These are phyloP conservation scores for Paramuricea clavata DNA, from an alignment of 92 coral and sea anemone genomes.

Conservation along the genomic window DNA sequence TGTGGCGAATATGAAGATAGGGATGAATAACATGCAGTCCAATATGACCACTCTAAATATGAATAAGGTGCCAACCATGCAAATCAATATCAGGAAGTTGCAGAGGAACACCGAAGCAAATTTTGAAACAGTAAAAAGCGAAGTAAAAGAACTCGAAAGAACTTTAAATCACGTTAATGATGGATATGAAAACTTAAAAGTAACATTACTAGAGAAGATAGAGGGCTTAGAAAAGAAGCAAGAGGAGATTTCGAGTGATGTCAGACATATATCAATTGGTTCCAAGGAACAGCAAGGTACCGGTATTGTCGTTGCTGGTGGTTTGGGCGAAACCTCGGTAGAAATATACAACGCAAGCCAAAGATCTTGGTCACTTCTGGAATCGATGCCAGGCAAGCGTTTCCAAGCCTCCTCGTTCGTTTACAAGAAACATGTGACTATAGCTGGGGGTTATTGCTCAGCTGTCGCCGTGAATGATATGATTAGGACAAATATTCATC, in stretches of 20 bases:
- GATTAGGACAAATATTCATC: neutral
- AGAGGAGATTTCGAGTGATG: neutral
- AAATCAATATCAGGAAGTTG: neutral
- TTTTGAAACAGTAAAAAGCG: neutral
- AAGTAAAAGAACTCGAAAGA: neutral
- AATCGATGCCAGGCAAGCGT: neutral
- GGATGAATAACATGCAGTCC: neutral
- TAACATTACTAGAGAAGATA: neutral
- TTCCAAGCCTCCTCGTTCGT: neutral
- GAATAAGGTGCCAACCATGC: neutral
- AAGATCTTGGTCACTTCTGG: neutral
- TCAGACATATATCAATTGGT: neutral
- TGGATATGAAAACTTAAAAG: neutral
- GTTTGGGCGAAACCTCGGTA: neutral
- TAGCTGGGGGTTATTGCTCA: neutral
- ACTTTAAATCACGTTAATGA: neutral
- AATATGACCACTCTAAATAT: neutral
- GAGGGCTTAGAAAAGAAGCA: neutral
- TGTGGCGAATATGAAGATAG: neutral
- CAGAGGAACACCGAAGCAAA: neutral
- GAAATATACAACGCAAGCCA: neutral
- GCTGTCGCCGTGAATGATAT: neutral
- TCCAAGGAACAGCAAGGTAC: neutral
- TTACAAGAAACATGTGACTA: neutral
- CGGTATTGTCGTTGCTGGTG: slow-evolving; percentile 22